Evolutionary conservation across 1,140 invertebrate species (phyloP), one percentile per base, ranked within the genome.

Genomic region (Carposina sasakii): DNA sequence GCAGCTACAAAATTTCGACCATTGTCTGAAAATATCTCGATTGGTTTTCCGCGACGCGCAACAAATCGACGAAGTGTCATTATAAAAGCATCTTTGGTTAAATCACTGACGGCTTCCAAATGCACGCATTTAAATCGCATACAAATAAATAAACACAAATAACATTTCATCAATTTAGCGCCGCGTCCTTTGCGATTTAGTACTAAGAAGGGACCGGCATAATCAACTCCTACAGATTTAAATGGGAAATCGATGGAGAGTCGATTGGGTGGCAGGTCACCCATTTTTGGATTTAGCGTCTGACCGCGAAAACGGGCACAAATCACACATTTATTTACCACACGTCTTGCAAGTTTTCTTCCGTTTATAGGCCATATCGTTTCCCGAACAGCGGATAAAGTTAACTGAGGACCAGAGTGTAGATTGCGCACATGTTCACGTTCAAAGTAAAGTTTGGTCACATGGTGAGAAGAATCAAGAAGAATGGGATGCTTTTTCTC

Each of bases 1-100:
- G 41, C 41, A 15, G 22, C 41, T 12, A 43, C 41, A 16, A 43
- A 43, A 20, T 43, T 43, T 15, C 23, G 2, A 16, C 41, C 41
- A 16, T 43, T 43, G 16, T 43, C 41, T 8, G 9, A 43, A 30
- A 26, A 43, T n/a, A 43, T 43, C 16, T 24, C 22, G 3, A 4
- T 10, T 13, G 41, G 41, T 17, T 20, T 24, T 43, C 41, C 41
- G 8, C 41, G 26, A 30, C 41, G 41, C 15, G 41, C 12, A 13
- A 26, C 16, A 15, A 43, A 43, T 28, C 41, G 5, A 15, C 41
- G 41, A 15, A 43, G 19, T 1, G 22, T 26, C 16, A 43, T 12
- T 9, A 43, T 20, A 30, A 43, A 43, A 4, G 41, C 41, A 12
- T 43, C 23, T 15, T 24, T 43, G 9, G 41, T 16, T n/a, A 43